Base-by-base conservation (phyloP, 2,113 vertebrate species). In the Climacteris rufus region DNA sequence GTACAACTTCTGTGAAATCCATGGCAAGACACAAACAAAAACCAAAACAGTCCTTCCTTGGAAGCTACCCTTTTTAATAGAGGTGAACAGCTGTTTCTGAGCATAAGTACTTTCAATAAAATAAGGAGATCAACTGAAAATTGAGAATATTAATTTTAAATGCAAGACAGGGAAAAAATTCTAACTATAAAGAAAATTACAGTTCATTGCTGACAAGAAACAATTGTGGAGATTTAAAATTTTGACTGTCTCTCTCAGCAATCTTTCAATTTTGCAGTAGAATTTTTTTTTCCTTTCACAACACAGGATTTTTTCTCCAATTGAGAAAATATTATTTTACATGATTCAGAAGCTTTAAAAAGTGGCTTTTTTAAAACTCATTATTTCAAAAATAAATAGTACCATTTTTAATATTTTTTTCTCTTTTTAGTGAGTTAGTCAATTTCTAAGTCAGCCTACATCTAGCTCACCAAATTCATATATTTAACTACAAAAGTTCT, bases 281-380 rank as follows among this genome's bases (percentile, higher is more conserved):
- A 6, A 68, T 33, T 42, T 71, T 86, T 78, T 83, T 39, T 83
- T 57, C 33, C 56, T 71, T 83, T 83, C 35, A 68, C 24, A 86
- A 76, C 16, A 75, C 7, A 61, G 19, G n/a, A 59, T 68, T 5
- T 68, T 40, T 76, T 77, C 25, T 89, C 44, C 87, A 3, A 13
- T 68, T 71, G 23, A 44, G 14, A 66, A 94, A 79, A n/a, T 44
- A 50, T 49, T 13, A 65, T 35, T n/a, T 83, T n/a, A 76, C 20
- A 56, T 28, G 15, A 89, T 37, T 30, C 39, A 83, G 6, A 80
- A 30, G 6, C 13, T 68, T 81, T 42, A 69, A 83, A 64, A 35
- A 11, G 11, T 10, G 4, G 2, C 4, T 52, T 89, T 45, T 52
- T 0, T 0, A 52, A 74, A 86, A 31, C 4, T 45, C 16, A 7